Base-by-base conservation (phyloP, 1,140 invertebrate genomes). In the Drosophila baimaii region DNA sequence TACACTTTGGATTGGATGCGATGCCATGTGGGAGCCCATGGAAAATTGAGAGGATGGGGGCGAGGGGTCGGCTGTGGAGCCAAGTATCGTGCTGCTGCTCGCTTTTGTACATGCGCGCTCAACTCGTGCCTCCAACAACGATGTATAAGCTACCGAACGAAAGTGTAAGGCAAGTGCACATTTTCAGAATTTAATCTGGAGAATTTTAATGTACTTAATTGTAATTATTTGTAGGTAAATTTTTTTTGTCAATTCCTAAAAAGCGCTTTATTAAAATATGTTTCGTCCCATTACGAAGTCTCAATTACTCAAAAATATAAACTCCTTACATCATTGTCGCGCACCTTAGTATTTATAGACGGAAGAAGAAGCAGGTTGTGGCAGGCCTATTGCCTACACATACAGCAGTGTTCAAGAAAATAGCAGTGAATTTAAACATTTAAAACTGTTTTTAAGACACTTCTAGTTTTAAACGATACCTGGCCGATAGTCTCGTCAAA, bases 271-370 rank as follows among this genome's bases (percentile, higher is more conserved):
- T n/a, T n/a, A n/a, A n/a, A n/a, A n/a, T n/a, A n/a, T n/a, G n/a
- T n/a, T n/a, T n/a, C n/a, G n/a, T n/a, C n/a, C n/a, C n/a, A n/a
- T n/a, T n/a, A n/a, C n/a, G n/a, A n/a, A n/a, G n/a, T n/a, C n/a
- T n/a, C n/a, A n/a, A n/a, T 49, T 35, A 54, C 12, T 15, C 13
- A 46, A 23, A 15, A 2, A 23, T 7, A 3, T n/a, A 17, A 23
- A 10, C 5, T 15, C 7, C 3, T 5, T 63, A 63, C 17, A 49
- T 2, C 25, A 47, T 13, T 25, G 73, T 66, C 74, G 41, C 73
- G 83, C 85, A 86, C 76, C 63, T 82, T 86, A 65, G 63, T 70
- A 73, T 82, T 88, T 77, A 71, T 83, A 77, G 61, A 49, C 75
- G 74, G 59, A 75, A 86, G 79, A 75, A 86, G 80, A 63, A 66